Base-by-base conservation (phyloP, 2,113 vertebrate genomes). In the Cephalopholis sonnerati region DNA sequence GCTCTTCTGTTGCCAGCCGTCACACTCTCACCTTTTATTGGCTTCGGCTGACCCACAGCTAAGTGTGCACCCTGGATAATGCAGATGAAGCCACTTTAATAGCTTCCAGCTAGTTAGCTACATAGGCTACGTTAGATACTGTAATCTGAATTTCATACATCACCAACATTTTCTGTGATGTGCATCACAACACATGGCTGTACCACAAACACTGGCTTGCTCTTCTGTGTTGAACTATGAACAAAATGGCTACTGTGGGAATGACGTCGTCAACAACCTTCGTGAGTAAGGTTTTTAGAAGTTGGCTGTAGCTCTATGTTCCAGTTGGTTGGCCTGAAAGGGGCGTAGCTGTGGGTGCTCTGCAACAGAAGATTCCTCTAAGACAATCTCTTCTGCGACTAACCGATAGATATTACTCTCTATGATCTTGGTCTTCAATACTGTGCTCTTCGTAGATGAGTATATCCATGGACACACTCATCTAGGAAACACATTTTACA, bases 301-400 rank as follows among this genome's bases (percentile, higher is more conserved):
- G 44, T 9, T 55, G 0, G n/a, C 41, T 74, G 48, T 11, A 25
- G 58, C n/a, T 11, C 36, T 18, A 12, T 50, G 53, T 58, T 72
- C 7, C 4, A 67, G 58, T 58, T 6, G 9, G 36, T 25, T 18
- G 4, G 6, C 22, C 20, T 57, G n/a, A 22, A 73, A 69, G 10
- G 72, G 68, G 6, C 63, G 27, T 5, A 53, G 41, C 62, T 78
- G 64, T 71, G 39, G 63, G 25, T 51, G 53, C 6, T 29, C 46
- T 46, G 70, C 83, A 85, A 84, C 77, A 87, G 88, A 78, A 84
- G 73, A 81, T 65, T 83, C 70, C 58, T 82, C 69, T 77, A 7
- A 72, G 32, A 71, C 59, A 51, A 63, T 24, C 25, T 46, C 54
- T 46, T 74, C 50, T 65, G 16, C n/a, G 79, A 57, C 48, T 69